Conservation (phyloP, 2,797 vertebrate genomes). For the Fundulus diaphanus region DNA sequence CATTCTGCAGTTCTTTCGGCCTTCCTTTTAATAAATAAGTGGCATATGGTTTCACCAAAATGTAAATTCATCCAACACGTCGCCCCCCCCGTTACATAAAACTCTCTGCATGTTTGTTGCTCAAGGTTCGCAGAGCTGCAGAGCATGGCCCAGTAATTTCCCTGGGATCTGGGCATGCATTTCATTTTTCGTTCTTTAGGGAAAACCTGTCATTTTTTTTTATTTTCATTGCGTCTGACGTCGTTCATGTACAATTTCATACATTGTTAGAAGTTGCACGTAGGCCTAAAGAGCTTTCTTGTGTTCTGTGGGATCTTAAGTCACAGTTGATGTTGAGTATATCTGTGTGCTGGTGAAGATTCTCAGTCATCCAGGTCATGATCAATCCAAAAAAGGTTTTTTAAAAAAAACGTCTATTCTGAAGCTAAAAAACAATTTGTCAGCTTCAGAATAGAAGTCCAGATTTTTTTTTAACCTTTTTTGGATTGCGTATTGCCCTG, state of each 20-base stretch:
- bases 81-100: conserved; percentile 10
- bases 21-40: not conserved
- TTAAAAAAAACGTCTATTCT: too few species aligned
- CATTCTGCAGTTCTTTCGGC: not conserved
- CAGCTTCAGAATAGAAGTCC: too few species aligned
- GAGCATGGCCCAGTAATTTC: not conserved
- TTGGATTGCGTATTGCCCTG: too few species aligned
- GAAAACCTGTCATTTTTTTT: too few species aligned
- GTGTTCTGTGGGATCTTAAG: not conserved
- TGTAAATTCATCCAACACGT: not conserved
- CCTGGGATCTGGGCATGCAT: not conserved
- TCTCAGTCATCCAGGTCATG: too few species aligned
- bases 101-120: not conserved
- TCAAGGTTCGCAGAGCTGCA: not conserved
- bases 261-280: not conserved
- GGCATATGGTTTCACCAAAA: not conserved
- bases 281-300: not conserved
- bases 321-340: not conserved
- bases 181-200: not conserved
- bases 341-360: too few species aligned
- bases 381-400: too few species aligned
- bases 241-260: not conserved
- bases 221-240: not conserved
- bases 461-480: too few species aligned
- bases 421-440: too few species aligned